Evolutionary conservation across 2,797 vertebrate genomes (phyloP), one percentile per base, ranked within the genome.

Genomic region (Trachurus trachurus): DNA sequence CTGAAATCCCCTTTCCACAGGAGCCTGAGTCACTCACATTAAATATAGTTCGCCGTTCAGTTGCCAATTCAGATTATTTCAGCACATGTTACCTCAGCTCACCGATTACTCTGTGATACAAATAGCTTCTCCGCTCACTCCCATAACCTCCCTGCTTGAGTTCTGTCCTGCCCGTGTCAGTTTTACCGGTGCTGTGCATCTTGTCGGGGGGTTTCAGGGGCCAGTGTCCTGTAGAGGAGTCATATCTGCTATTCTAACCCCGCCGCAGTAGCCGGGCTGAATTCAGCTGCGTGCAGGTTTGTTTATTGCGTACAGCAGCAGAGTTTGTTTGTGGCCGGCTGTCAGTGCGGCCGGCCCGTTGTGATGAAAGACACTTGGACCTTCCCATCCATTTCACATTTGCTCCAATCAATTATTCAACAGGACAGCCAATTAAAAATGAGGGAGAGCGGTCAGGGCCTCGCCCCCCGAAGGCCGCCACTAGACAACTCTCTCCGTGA

Each of bases 401-500:
- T 94, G 92, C 93, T 93, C 92, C 93, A 93, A 95, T 95, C 94
- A 95, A 95, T 95, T 95, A 95, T 95, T 95, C 94, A 95, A 94
- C 93, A 93, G 94, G 94, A 95, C 94, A 94, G 91, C 94, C 94
- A 95, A 94, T 95, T 94, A 95, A 95, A 95, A 95, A 94, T 94
- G 94, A 94, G 93, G 93, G 94, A 94, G 91, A 93, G 91, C 87
- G 92, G 92, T 94, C 92, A 92, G 92, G 93, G 91, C 92, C 93
- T 92, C 90, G 91, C 92, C 93, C 91, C 88, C 93, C 80, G 88
- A 94, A 94, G 94, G 93, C 93, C 92, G 85, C 87, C 93, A 93
- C 92, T 88, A 94, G 93, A 94, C 94, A 94, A 95, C 93, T 94
- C 94, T 94, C 93, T 91, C 89, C 57, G 92, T 95, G 94, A 95